Base-by-base conservation (phyloP, 2,113 vertebrate species). In the Clarias macrocephalus region DNA sequence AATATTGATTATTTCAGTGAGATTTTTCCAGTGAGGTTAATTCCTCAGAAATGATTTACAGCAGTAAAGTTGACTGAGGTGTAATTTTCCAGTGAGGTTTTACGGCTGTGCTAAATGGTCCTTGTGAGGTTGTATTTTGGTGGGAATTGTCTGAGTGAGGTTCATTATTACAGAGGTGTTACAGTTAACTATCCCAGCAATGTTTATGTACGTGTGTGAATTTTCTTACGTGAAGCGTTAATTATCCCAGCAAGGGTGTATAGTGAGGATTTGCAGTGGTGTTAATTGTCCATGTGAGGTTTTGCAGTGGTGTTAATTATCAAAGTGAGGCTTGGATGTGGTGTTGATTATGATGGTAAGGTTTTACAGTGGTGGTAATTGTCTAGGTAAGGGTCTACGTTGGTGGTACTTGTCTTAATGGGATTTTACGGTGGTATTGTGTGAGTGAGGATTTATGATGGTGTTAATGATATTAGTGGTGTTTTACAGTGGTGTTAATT, bases 211-310 rank as follows among this genome's bases (percentile, higher is more conserved):
- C 91, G 92, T 93, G 91, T 89, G 75, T 37, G n/a, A 52, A 85
- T 28, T n/a, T 5, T 77, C 11, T 60, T 60, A 19, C 21, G 21
- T 65, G 63, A n/a, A 0, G 25, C 3, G 93, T 95, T 95, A 52
- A 73, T 95, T 93, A 42, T 96, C 95, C 95, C 91, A 95, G 92
- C 95, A 95, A 96, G 95, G 95, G 96, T 95, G 62, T 96, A 95
- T 94, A 93, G 91, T 92, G 70, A 79, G 81, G 95, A 87, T 89
- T 87, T 85, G 7, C 97, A 98, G 97, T 96, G 95, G 96, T 93
- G 93, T 95, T 95, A 52, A 73, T 95, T 93, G 37, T 95, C 95
- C 95, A 91, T 94, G 92, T 95, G 95, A 96, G 95, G 95, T 96
- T 95, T 73, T 96, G 95, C 94, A 93, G 91, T 92, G 93, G 91